phyloP scores from a whole-genome alignment of 1,140 invertebrate genomes.

The Scylla paramamosain region DNA sequence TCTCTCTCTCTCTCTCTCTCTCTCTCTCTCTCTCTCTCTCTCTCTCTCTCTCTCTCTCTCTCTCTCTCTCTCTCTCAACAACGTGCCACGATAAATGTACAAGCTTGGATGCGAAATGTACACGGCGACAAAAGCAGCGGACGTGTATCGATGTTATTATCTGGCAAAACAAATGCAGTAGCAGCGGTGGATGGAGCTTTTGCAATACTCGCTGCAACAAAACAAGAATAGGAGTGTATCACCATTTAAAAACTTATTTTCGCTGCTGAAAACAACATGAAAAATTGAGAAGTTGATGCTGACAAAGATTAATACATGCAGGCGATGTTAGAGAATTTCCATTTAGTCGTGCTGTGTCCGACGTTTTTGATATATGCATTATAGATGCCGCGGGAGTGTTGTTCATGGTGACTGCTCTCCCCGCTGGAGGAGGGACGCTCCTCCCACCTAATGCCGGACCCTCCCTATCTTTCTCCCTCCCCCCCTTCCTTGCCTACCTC shows the following conservation, averaged over 20 bases:
- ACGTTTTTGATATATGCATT: conserved; percentile 62
- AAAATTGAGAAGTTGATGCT: conserved; percentile 66
- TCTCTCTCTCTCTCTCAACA: conserved; percentile 28
- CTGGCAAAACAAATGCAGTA: conserved; percentile 17
- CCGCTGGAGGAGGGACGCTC: background rate
- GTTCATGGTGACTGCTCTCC: conserved; percentile 47
- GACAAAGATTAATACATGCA: conserved; percentile 68
- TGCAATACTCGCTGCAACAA: conserved; percentile 32
- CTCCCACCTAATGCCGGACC: conserved; percentile 9
- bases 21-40: conserved; percentile 14
- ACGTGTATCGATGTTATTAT: conserved; percentile 43
- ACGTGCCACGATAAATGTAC: conserved; percentile 31
- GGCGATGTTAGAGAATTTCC: conserved; percentile 66
- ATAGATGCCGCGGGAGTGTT: conserved; percentile 65
- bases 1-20: background rate
- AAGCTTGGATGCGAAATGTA: conserved; percentile 53
- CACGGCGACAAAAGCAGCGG: conserved; percentile 36
- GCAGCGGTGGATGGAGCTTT: conserved; percentile 35
- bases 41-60: conserved; percentile 48
- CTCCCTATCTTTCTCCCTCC: conserved; percentile 27
- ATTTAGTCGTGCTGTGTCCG: conserved; percentile 48
- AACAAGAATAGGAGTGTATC: conserved; percentile 30
- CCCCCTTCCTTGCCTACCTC: background rate
- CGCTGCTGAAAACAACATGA: conserved; percentile 53
- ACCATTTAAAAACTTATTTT: conserved; percentile 66